Base-by-base conservation (phyloP, 2,797 vertebrate species). In the Sebastes steindachneri region DNA sequence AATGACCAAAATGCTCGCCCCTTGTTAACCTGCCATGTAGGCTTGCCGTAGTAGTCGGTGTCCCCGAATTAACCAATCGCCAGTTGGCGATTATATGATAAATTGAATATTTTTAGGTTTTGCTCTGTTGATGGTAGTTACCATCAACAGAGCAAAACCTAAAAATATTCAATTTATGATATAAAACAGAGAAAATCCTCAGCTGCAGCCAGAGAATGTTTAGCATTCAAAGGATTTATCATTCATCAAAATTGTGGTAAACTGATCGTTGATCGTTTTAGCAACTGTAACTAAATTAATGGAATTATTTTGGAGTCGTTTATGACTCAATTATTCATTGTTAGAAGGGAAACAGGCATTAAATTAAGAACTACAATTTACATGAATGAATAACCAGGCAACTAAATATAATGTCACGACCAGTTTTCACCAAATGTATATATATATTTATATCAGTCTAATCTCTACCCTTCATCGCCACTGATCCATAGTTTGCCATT, bases 401-500 rank as follows among this genome's bases (percentile, higher is more conserved):
- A 14, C 10, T 5, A 35, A 29, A 41, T 37, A 9, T 35, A n/a
- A 75, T 19, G 10, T 31, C 11, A 41, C 3, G 62, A 3, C 4
- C 1, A 0, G 3, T 59, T 65, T 29, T 71, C 54, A 71, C 21
- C 33, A 54, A 79, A 45, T 6, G 2, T 54, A 53, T 59, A 29
- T 33, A 28, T 41, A 35, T 37, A 45, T 45, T 7, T 17, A 48
- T 48, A 19, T 1, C 21, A 17, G 14, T 45, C 29, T 51, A 48
- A 78, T 76, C 74, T 67, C 69, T 21, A 9, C 17, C n/a, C 15
- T 62, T 23, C 21, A 73, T 75, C 17, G 1, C 25, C 21, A 71
- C 57, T 25, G 15, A 58, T 60, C 54, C 76, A 21, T 62, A 70
- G 8, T 59, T 73, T 80, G 26, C 63, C 37, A 80, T 73, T 68